Evolutionary conservation across 2,888 invertebrate genomes (phyloP).

Genomic region (Xestia ashworthii): DNA sequence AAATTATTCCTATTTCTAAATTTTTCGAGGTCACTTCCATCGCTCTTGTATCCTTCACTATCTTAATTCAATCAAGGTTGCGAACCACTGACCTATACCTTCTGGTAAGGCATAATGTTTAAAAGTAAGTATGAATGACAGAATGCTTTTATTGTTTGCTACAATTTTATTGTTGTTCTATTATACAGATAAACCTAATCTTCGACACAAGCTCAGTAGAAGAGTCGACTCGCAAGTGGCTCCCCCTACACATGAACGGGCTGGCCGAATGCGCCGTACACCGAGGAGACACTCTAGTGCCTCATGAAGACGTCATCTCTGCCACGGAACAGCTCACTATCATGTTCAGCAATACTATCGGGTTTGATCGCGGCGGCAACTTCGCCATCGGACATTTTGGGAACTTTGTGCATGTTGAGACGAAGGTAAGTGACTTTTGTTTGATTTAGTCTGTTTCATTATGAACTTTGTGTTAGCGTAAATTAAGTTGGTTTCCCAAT

Average conservation of each 20-base stretch:
- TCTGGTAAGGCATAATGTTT: not conserved
- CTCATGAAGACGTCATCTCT: constrained; percentile 94
- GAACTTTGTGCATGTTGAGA: constrained; percentile 91
- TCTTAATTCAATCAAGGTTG: too few species aligned
- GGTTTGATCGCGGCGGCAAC: constrained; percentile 90
- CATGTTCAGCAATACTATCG: constrained; percentile 91
- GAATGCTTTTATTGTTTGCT: not conserved
- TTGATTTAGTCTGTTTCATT: not conserved
- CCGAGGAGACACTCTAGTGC: constrained; percentile 89
- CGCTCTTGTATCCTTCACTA: too few species aligned
- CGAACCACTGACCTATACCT: too few species aligned
- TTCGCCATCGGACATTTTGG: constrained; percentile 94
- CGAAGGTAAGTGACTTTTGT: constrained; percentile 90
- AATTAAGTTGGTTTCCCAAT: not conserved
- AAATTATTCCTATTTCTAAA: too few species aligned
- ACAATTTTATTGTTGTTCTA: not conserved
- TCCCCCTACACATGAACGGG: constrained; percentile 94
- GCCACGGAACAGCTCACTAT: constrained; percentile 95
- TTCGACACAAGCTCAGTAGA: constrained; percentile 93
- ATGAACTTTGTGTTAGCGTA: not conserved
- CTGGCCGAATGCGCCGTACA: constrained; percentile 94
- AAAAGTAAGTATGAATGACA: not conserved
- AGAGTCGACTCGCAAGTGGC: constrained; percentile 92
- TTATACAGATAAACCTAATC: constrained; percentile 92
- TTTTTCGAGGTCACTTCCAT: too few species aligned